Percentiles rank a stretch among this genome's conserved stretches.
phyloP scores from a whole-genome alignment of 2,797 vertebrate species.

The Cygnus olor region DNA sequence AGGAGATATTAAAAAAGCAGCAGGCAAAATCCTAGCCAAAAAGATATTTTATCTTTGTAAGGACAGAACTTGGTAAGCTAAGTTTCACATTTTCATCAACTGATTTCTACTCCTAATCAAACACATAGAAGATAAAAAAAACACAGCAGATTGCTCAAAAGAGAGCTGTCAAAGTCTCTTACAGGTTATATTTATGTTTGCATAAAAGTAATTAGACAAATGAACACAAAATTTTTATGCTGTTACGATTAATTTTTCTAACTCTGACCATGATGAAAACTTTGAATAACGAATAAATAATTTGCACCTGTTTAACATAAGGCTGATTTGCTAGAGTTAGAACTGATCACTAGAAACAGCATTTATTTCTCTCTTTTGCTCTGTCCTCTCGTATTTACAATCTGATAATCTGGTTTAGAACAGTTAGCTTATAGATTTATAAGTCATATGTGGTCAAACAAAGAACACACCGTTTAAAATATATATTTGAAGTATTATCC shows the following conservation, averaged over 20 bases:
- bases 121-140: neutral
- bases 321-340: neutral
- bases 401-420: slow-evolving; percentile 38
- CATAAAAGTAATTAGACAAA: neutral
- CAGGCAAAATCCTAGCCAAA: neutral
- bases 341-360: slow-evolving; percentile 1
- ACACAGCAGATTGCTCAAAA: neutral
- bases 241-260: neutral
- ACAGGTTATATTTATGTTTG: no score
- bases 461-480: slow-evolving; percentile 9
- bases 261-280: neutral
- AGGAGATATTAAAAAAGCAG: neutral
- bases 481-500: slow-evolving; percentile 53
- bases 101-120: neutral
- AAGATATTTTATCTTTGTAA: neutral
- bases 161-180: neutral
- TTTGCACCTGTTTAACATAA: neutral
- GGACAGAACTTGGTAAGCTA: neutral
- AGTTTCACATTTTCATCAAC: neutral
- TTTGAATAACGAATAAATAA: neutral
- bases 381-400: slow-evolving; percentile 23
- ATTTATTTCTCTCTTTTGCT: neutral
- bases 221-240: neutral
- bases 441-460: slow-evolving; percentile 11
- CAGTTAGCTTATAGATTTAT: slow-evolving; percentile 6